phyloP scores from a whole-genome alignment of 2,888 invertebrate genomes.

The Petrolisthes cinctipes region DNA sequence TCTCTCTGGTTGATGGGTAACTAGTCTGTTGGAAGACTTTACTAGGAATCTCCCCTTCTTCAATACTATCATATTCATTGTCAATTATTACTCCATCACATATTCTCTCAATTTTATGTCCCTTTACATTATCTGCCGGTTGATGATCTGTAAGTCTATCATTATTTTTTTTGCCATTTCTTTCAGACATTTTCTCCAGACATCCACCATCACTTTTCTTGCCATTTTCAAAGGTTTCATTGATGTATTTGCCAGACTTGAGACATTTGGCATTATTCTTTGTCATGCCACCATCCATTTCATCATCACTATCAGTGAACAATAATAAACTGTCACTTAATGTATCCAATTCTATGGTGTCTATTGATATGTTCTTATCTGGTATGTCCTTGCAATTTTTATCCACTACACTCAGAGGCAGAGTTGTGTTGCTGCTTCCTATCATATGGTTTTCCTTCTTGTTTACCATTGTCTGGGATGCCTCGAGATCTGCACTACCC shows the following conservation, averaged over 20 bases:
- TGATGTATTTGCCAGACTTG: too few species aligned
- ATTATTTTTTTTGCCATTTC: conserved; percentile 45
- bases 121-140: conserved; percentile 76
- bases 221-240: conserved; percentile 32
- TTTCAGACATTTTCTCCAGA: conserved; percentile 29
- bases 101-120: conserved; percentile 82
- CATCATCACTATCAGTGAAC: conserved; percentile 62
- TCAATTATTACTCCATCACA: conserved; percentile 78
- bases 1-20: conserved; percentile 32
- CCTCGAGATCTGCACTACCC: conserved; percentile 15
- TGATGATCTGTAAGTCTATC: conserved; percentile 38
- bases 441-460: conserved; percentile 50
- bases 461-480: conserved; percentile 30
- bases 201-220: conserved; percentile 16
- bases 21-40: conserved; percentile 50
- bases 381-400: conserved; percentile 63
- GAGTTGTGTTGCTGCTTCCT: conserved; percentile 55
- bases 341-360: conserved; percentile 62
- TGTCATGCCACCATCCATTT: conserved; percentile 64
- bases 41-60: conserved; percentile 66
- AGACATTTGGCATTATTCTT: conserved; percentile 25
- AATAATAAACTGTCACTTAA: conserved; percentile 62
- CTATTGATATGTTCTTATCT: conserved; percentile 35
- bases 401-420: conserved; percentile 55
- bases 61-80: conserved; percentile 69